Evolutionary conservation across 2,797 vertebrate genomes (phyloP).

Genomic region (Cyprinella venusta): DNA sequence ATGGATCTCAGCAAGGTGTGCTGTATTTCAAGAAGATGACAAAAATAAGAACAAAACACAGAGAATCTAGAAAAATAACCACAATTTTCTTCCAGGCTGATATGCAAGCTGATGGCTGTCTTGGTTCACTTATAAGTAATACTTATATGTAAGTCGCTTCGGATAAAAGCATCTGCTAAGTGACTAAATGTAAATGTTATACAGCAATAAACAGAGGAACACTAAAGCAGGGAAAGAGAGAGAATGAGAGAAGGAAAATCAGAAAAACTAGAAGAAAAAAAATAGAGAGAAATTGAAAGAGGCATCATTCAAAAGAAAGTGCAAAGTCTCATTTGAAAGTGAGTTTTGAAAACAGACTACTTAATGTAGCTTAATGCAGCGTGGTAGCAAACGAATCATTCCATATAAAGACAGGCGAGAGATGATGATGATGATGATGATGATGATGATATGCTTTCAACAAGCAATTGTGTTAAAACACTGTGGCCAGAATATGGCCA

Average conservation of each 20-base stretch:
- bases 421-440: conserved; percentile 24
- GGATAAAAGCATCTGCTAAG: too few species aligned
- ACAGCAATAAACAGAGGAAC: conserved; percentile 1
- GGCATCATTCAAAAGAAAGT: conserved; percentile 10
- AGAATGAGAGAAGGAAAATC: background rate
- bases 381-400: conserved; percentile 26
- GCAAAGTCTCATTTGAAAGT: conserved; percentile 9
- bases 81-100: background rate
- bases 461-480: conserved; percentile 60
- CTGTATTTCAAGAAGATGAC: background rate
- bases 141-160: too few species aligned
- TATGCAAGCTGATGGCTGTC: conserved; percentile 14
- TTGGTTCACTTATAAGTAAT: background rate
- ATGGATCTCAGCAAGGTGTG: conserved; percentile 12
- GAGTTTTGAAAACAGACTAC: conserved; percentile 32
- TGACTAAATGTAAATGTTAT: too few species aligned
- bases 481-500: conserved; percentile 59
- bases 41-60: background rate
- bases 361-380: conserved; percentile 38
- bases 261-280: background rate
- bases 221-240: background rate
- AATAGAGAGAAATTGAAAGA: background rate
- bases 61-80: background rate
- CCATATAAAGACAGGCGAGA: conserved; percentile 45
- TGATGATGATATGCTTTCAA: conserved; percentile 64